phyloP scores from a whole-genome alignment of 2,797 vertebrate species.

The Jordanella pulchra region DNA sequence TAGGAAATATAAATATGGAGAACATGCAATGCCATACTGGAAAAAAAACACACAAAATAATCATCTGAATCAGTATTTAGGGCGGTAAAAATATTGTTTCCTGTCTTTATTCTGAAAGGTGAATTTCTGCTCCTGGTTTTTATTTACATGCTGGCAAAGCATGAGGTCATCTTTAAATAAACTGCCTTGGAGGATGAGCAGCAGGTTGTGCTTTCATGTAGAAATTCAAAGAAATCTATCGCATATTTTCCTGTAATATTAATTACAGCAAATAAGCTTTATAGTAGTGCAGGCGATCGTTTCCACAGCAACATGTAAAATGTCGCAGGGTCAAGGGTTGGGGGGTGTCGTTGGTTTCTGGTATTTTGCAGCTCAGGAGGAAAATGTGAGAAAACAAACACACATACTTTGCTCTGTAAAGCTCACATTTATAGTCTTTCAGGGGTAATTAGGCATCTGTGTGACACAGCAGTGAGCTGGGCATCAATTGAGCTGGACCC shows the following conservation, averaged over 20 bases:
- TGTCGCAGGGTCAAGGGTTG: constrained; percentile 38
- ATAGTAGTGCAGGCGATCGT: constrained; percentile 7
- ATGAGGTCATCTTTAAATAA: constrained; percentile 19
- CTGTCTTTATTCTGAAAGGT: neutral
- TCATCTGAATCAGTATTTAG: neutral
- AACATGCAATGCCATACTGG: neutral
- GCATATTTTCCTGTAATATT: neutral
- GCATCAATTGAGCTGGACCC: constrained; percentile 10
- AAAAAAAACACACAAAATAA: neutral
- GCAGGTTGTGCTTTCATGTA: neutral
- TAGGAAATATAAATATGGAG: too few species aligned
- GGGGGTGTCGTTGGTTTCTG: constrained; percentile 25
- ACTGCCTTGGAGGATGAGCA: neutral
- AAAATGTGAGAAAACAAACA: constrained; percentile 49
- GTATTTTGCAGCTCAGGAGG: constrained; percentile 42
- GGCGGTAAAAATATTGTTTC: neutral
- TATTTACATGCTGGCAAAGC: constrained; percentile 32
- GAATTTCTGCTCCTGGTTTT: constrained; percentile 13
- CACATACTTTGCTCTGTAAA: constrained; percentile 6
- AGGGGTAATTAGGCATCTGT: constrained; percentile 40
- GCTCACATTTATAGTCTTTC: constrained; percentile 14
- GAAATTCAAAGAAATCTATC: neutral
- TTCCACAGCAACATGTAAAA: constrained; percentile 55
- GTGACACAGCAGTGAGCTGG: constrained; percentile 39
- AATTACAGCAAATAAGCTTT: neutral